Evolutionary conservation across 2,113 vertebrate species (phyloP), one percentile per base, ranked within the genome.

Genomic region (Osmerus eperlanus): DNA sequence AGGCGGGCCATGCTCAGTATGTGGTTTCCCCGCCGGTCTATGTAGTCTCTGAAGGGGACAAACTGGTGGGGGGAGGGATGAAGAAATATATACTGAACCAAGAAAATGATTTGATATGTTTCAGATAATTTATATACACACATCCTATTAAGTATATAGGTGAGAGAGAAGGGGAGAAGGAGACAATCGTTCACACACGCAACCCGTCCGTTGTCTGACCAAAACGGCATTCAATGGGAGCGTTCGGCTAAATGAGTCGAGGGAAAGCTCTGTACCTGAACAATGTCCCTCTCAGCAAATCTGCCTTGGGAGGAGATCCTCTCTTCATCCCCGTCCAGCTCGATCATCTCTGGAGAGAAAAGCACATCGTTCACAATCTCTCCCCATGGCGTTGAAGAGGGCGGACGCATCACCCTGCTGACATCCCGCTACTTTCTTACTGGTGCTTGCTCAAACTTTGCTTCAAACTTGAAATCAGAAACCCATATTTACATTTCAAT

Each of bases 31-130:
- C 94, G 92, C 80, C 94, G 91, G 87, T 98, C 96, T 51, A 99
- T 93, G 81, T 99, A 99, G 84, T 99, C 97, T 69, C 97, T 90
- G 91, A 99, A 99, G 0, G 97, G 97, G 69, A 99, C 97, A 61
- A 99, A 99, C 97, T 99, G 71, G 71, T 70, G 80, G 63, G n/a
- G n/a, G 51, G 28, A 21, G 29, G 52, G 47, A 23, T 16, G 54
- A 21, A 23, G 51, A 21, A 2, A 19, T 8, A 19, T 28, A 59
- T 3, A 18, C 32, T 21, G 41, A 32, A 41, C 16, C 11, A 14
- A 51, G 18, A 2, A 19, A 47, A 51, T 19, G 9, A 14, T 3
- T 19, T 19, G 58, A 13, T 52, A 28, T 23, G n/a, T 25, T 9
- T 28, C 60, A n/a, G 7, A 47, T 47, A 1, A 47, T 11, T 47